Base-by-base conservation (phyloP, 1,140 invertebrate species). In the Conus ventricosus region DNA sequence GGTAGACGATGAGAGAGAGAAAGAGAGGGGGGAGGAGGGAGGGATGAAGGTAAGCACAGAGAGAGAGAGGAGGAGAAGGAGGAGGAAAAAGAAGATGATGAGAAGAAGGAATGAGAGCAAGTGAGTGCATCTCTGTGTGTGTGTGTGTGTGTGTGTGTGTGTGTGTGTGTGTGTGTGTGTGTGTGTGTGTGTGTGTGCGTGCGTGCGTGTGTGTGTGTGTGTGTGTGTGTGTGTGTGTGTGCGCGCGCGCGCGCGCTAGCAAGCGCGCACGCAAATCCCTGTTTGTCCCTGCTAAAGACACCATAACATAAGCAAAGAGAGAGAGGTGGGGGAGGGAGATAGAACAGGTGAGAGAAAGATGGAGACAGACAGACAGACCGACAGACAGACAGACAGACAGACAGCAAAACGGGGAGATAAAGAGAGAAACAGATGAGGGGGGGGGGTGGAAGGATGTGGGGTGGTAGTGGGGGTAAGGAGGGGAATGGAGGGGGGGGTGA, bases 281-380 rank as follows among this genome's bases (percentile, higher is more conserved):
- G 57, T 60, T 0, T 4, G 57, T 60, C 15, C 15, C 8, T 60
- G 57, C 15, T 3, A 39, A 39, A 39, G 39, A 39, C 39, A 3
- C 39, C 39, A 39, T 39, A 39, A 39, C 39, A 39, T 1, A 39
- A 39, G 0, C 0, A 39, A 0, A 60, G 82, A 10, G 82, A 63
- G n/a, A 63, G 83, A 87, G 82, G 57, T 11, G 54, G 55, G 57
- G 15, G 54, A 84, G 82, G 55, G 82, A 84, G 82, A 17, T 4
- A 15, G 57, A 15, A 4, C 0, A 60, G 15, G 57, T 0, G 57
- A 60, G 57, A 71, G 67, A 71, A 1, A 71, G 67, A 20, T 3
- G 23, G 17, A 71, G 7, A 71, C 13, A 23, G 67, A 71, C 11
- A 71, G 67, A 4, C 13, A 71, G 20, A 71, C 13, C 11, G 67